A percentile compares a stretch with the other conserved stretches of the same genome.
phyloP scores from a whole-genome alignment of 2,797 vertebrate genomes.

The Lutjanus argentimaculatus region DNA sequence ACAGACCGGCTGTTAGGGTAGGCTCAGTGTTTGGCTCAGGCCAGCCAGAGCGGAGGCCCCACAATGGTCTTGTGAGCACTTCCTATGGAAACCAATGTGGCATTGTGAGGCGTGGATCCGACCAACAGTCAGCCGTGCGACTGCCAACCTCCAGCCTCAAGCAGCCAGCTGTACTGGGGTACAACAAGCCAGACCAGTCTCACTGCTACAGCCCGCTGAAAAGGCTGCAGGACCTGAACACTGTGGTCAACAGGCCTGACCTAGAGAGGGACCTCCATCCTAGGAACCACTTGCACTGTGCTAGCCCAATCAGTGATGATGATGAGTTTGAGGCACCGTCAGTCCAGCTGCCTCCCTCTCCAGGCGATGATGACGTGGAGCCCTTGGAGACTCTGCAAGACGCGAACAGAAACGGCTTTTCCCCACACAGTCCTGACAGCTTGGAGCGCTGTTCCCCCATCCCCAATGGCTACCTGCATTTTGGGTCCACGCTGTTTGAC shows the following conservation, averaged over 20 bases:
- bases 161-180: conserved; percentile 83
- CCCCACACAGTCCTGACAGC: conserved; percentile 80
- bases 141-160: conserved; percentile 83
- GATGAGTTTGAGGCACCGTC: conserved; percentile 79
- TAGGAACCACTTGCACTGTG: conserved; percentile 74
- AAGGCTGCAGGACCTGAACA: conserved; percentile 91
- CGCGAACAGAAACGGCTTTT: conserved; percentile 81
- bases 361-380: conserved; percentile 68
- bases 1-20: conserved; percentile 92
- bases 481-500: conserved; percentile 87
- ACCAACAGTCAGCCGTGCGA: conserved; percentile 81
- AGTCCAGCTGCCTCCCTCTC: conserved; percentile 76
- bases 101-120: conserved; percentile 81
- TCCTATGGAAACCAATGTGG: conserved; percentile 90
- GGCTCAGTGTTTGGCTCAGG: conserved; percentile 88
- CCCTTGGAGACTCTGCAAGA: conserved; percentile 67
- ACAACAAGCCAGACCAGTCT: conserved; percentile 86
- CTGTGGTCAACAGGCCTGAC: conserved; percentile 87
- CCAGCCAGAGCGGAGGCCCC: conserved; percentile 87
- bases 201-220: conserved; percentile 92
- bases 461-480: conserved; percentile 86
- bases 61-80: conserved; percentile 87
- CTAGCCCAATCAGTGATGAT: conserved; percentile 76
- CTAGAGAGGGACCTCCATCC: conserved; percentile 71
- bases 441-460: conserved; percentile 81